Evolutionary conservation across 1,140 invertebrate species (phyloP), one percentile per base, ranked within the genome.

Genomic region (Matsumurasca onukii): DNA sequence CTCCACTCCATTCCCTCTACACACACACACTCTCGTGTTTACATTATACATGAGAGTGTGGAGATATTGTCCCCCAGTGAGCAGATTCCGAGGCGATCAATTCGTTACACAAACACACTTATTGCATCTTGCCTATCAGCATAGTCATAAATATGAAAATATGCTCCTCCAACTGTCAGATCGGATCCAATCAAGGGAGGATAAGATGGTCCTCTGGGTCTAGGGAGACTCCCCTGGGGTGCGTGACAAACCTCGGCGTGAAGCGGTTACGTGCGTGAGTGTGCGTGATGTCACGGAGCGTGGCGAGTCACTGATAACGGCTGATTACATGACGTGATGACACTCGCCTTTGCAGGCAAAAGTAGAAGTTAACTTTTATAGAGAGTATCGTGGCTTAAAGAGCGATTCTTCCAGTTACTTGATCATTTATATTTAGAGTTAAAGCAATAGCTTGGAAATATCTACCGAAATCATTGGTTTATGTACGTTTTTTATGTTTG

Each of bases 101-200:
- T 39, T 39, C 34, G 34, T 39, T 39, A 39, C 34, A 39, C 34
- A 59, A 59, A 59, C 55, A 59, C 22, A 59, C 55, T 59, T 22
- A 59, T 59, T 59, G 22, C 22, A 59, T 20, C 29, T 17, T 29
- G 3, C 24, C 55, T 27, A 22, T 59, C 55, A 59, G 55, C 55
- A 59, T 59, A 59, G 29, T 22, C 55, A 59, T 59, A 59, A 59
- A 59, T 29, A 59, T 59, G 55, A 59, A 59, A 39, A 59, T 59
- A 59, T 59, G 55, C 55, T 59, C 15, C 29, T 25, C 55, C 55
- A 59, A 59, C 55, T 59, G 55, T 59, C 29, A 27, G 55, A 59
- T 59, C 29, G 22, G 29, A 59, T 59, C 55, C 29, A 59, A 59
- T 59, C 22, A 59, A 39, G 34, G 34, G 17, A 17, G 5, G 34